Conservation (phyloP, 2,888 invertebrate species). For the Ormia ochracea region DNA sequence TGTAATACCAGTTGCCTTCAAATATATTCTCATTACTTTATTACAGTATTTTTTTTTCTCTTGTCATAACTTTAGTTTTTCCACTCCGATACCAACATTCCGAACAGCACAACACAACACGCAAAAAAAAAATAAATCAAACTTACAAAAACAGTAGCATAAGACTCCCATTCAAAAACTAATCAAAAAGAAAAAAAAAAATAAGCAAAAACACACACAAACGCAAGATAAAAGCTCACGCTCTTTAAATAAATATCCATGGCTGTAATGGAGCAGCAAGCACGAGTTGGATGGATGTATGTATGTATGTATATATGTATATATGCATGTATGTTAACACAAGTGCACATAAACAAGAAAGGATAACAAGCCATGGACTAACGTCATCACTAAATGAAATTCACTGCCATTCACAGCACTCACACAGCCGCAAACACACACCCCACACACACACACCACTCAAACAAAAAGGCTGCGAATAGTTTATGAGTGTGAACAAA, state of each 20-base stretch:
- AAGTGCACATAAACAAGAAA: slow-evolving; percentile 31
- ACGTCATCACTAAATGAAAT: slow-evolving; percentile 59
- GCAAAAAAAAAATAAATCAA: not conserved
- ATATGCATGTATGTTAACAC: not conserved
- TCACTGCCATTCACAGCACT: slow-evolving; percentile 32
- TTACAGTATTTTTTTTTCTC: not conserved
- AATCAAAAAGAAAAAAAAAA: too few relatives aligned
- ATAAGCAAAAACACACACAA: not conserved
- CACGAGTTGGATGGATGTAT: slow-evolving; percentile 14
- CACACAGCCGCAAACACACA: not conserved
- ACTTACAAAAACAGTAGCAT: slow-evolving; percentile 5
- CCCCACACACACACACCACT: not conserved
- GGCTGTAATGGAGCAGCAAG: not conserved
- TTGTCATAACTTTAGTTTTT: not conserved
- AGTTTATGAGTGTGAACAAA: not conserved
- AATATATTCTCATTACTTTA: too few relatives aligned
- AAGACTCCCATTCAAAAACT: slow-evolving; percentile 5
- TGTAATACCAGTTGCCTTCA: too few relatives aligned
- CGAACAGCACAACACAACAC: not conserved
- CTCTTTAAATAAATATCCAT: slow-evolving; percentile 39
- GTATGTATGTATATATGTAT: not conserved
- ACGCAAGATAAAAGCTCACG: not conserved
- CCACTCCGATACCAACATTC: not conserved
- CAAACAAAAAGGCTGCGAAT: not conserved
- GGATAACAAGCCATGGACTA: slow-evolving; percentile 56